Base-by-base conservation (phyloP, 2,888 invertebrate genomes). In the Alviniconcha strummeri region DNA sequence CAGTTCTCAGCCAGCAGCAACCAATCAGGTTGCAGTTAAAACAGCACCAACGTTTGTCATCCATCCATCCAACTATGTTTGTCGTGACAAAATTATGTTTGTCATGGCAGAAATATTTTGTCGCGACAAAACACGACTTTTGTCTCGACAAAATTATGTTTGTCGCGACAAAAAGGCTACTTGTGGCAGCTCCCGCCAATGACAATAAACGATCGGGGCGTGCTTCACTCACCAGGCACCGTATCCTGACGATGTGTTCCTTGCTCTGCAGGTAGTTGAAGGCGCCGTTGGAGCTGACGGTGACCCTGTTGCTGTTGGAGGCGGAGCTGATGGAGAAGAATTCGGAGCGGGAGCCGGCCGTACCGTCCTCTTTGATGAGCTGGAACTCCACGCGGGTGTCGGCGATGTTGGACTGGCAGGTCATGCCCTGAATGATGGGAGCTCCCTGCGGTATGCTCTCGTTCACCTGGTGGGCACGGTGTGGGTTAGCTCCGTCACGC, bases 221-320 rank as follows among this genome's bases (percentile, higher is more conserved):
- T 52, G 36, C 52, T 15, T 36, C 36, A 36, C 82, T 84, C 72
- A 85, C 85, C 85, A 83, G 81, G 55, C 85, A 85, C 5, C 64
- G 77, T n/a, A 83, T 54, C 17, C 80, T 54, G 11, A 85, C 9
- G 5, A 17, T n/a, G 56, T 84, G 78, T 60, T 67, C 55, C 3
- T 57, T 67, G 15, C 56, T 4, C 4, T 13, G 7, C 17, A 55
- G 54, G 71, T 81, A 85, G 56, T 83, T 78, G 13, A 85, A 67
- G 9, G n/a, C 36, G n/a, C n/a, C 55, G 1, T 13, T 83, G 64
- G 83, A 13, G 4, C 1, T 7, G 19, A 85, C 57, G 67, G 64
- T 80, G 81, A 85, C 77, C 0, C 17, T 54, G 54, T 56, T 74
- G 54, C 36, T 52, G 11, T 52, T n/a, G 1, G 64, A 6, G 36